These are phyloP conservation scores for Tyria jacobaeae DNA, from an alignment of 2,888 invertebrate species.

Conservation along the genomic window DNA sequence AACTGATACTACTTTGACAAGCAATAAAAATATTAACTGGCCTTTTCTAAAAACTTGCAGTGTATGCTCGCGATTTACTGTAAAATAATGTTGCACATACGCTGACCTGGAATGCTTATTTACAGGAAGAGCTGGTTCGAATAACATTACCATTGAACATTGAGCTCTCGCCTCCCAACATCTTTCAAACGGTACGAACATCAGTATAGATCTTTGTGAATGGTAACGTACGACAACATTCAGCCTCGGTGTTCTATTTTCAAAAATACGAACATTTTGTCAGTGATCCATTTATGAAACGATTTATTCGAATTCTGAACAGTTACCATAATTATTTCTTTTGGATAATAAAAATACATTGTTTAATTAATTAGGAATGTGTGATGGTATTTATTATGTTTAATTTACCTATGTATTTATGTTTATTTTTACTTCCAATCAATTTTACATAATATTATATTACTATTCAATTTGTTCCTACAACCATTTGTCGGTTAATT, in stretches of 20 bases:
- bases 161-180: conserved; percentile 40
- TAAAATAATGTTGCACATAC: conserved; percentile 61
- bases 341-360: too few species aligned
- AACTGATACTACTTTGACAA: too few species aligned
- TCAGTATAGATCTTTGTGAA: conserved; percentile 34
- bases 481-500: too few species aligned
- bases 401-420: too few species aligned
- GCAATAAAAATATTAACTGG: too few species aligned
- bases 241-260: conserved; percentile 58
- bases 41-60: too few species aligned
- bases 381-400: too few species aligned
- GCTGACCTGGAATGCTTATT: conserved; percentile 63
- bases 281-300: conserved; percentile 42
- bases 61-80: conserved; percentile 42
- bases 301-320: conserved; percentile 14
- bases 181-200: conserved; percentile 15
- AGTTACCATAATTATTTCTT: conserved; percentile 34
- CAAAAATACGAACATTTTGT: conserved; percentile 43
- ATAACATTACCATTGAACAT: conserved; percentile 53
- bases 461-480: too few species aligned
- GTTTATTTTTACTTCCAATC: too few species aligned
- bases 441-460: too few species aligned
- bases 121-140: conserved; percentile 61
- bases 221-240: conserved; percentile 45
- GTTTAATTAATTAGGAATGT: too few species aligned